These are phyloP conservation scores for Gymnocypris eckloni DNA, from an alignment of 2,797 vertebrate species.

Conservation along the genomic window DNA sequence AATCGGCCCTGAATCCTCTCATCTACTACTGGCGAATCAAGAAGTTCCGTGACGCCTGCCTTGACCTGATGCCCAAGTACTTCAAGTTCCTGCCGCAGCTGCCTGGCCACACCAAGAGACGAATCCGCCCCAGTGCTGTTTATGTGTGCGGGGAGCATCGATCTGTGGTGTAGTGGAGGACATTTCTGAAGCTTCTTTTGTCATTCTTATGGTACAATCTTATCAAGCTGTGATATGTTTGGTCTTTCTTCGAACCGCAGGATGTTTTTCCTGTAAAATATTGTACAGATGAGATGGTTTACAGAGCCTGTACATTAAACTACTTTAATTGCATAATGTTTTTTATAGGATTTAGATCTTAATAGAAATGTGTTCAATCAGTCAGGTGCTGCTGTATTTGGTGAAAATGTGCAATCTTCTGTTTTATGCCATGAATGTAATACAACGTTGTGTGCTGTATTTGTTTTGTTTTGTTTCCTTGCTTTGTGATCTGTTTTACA, in stretches of 20 bases:
- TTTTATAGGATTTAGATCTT: constrained; percentile 70
- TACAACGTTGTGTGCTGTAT: constrained; percentile 3
- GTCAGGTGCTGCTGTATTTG: constrained; percentile 83
- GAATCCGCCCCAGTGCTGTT: constrained; percentile 93
- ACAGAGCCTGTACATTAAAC: constrained; percentile 75
- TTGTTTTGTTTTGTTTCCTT: not conserved
- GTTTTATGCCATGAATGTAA: constrained; percentile 58
- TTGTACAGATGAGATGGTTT: constrained; percentile 61
- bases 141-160: constrained; percentile 92
- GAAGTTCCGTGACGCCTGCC: constrained; percentile 97
- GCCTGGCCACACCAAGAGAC: constrained; percentile 88
- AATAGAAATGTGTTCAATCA: constrained; percentile 75
- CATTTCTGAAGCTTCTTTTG: constrained; percentile 21
- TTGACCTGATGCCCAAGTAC: constrained; percentile 95
- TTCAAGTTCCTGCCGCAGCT: constrained; percentile 94
- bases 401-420: constrained; percentile 84
- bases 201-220: constrained; percentile 44
- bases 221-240: constrained; percentile 44
- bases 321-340: constrained; percentile 68
- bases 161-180: constrained; percentile 79
- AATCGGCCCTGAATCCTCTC: constrained; percentile 97
- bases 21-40: constrained; percentile 99
- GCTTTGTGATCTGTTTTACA: constrained; percentile 28
- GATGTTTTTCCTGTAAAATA: constrained; percentile 33
- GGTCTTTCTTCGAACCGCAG: constrained; percentile 2